phyloP scores from a whole-genome alignment of 2,113 vertebrate genomes.

The Diphyllodes magnificus region DNA sequence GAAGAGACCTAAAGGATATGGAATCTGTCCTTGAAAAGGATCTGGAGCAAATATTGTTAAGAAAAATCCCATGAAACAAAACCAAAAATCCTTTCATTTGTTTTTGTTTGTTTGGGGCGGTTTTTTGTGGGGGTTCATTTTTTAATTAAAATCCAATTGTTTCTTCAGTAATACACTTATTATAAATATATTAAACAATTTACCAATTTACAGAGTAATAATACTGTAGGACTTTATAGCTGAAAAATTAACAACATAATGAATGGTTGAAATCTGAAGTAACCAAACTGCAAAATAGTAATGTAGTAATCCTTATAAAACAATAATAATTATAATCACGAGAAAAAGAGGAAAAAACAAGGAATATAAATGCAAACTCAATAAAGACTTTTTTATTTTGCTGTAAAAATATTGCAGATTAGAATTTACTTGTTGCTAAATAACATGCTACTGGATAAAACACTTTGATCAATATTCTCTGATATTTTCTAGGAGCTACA shows the following conservation, averaged over 20 bases:
- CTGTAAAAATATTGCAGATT: not conserved
- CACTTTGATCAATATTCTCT: not conserved
- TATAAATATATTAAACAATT: not conserved
- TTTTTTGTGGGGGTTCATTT: not conserved
- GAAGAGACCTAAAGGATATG: not conserved
- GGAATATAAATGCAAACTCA: not conserved
- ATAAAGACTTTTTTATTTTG: not conserved
- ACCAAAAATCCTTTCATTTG: accelerated
- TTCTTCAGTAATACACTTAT: not conserved
- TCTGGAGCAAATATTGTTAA: not conserved
- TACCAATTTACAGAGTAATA: not conserved
- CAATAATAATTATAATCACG: not conserved
- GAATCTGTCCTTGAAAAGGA: not conserved
- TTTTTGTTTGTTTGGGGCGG: not conserved
- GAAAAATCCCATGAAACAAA: not conserved
- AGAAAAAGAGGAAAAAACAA: not conserved
- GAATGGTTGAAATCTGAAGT: not conserved
- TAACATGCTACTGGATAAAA: not conserved
- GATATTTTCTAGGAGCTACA: constrained; percentile 9
- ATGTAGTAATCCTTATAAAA: not conserved
- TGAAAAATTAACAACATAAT: not conserved
- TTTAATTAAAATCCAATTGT: not conserved
- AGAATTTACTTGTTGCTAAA: not conserved
- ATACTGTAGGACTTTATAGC: not conserved
- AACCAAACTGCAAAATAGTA: not conserved